Evolutionary conservation across 1,140 invertebrate genomes (phyloP).

Genomic region (Nixonia krombeini): DNA sequence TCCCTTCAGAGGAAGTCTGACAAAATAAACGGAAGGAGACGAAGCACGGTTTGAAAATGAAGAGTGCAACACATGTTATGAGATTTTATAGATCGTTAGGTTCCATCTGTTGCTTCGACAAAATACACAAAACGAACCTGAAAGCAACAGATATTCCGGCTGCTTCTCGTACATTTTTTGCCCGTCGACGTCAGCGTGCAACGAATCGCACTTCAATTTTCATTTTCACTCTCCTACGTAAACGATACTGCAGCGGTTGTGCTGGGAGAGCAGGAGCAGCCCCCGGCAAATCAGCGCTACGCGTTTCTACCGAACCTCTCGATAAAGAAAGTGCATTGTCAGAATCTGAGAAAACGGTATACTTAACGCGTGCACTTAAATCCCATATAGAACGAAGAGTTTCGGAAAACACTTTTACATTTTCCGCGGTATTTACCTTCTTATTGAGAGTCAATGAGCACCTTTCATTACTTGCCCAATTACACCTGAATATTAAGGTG

Average conservation of each 20-base stretch:
- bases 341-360: constrained; percentile 45
- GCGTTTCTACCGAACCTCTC: constrained; percentile 41
- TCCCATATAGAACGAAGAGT: constrained; percentile 12
- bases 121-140: too few species aligned
- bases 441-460: constrained; percentile 21
- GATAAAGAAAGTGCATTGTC: constrained; percentile 46
- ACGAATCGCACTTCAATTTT: constrained; percentile 9
- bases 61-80: too few species aligned
- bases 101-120: too few species aligned
- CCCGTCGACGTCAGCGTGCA: too few species aligned
- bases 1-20: too few species aligned
- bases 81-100: too few species aligned
- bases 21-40: too few species aligned
- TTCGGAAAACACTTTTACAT: constrained; percentile 16
- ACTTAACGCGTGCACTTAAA: constrained; percentile 41
- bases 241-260: constrained; percentile 26
- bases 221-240: constrained; percentile 16
- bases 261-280: constrained; percentile 26
- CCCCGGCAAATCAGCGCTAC: constrained; percentile 32
- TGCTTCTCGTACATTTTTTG: too few species aligned
- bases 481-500: too few species aligned
- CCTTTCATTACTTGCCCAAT: too few species aligned
- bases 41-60: too few species aligned
- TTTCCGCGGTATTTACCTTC: constrained; percentile 3
- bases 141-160: too few species aligned